A percentile compares a stretch with the other conserved stretches of the same genome.
phyloP scores from a whole-genome alignment of 2,113 vertebrate species.

The Burhinus bistriatus region DNA sequence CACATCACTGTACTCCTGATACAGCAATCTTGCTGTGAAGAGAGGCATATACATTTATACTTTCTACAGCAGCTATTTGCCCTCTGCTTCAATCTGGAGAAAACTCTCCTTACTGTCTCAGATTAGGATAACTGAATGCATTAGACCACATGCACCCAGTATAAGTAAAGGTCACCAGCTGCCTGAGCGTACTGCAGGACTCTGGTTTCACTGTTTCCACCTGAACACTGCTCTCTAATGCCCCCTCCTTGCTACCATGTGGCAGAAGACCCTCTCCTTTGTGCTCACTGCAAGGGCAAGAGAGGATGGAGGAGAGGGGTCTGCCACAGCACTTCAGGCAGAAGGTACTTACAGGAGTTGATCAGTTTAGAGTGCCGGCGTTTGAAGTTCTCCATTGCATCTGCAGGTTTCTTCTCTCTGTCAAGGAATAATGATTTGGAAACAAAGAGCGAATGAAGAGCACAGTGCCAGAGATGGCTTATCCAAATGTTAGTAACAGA shows the following conservation, averaged over 20 bases:
- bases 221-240: neutral
- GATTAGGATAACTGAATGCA: neutral
- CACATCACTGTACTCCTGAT: constrained; percentile 93
- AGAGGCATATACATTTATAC: neutral
- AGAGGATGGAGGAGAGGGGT: neutral
- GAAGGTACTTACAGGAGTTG: constrained; percentile 74
- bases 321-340: neutral
- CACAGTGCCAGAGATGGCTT: neutral
- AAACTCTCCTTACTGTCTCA: neutral
- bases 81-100: neutral
- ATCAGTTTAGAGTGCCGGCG: constrained; percentile 75
- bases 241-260: neutral
- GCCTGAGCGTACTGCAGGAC: neutral
- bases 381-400: constrained; percentile 48
- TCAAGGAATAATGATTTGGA: neutral
- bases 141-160: neutral
- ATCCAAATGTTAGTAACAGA: neutral
- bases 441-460: neutral
- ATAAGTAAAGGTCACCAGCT: neutral
- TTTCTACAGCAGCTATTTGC: neutral
- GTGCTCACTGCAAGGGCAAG: neutral
- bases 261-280: neutral
- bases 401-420: constrained; percentile 74
- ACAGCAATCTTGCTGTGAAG: constrained; percentile 83
- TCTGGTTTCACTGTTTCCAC: neutral